Percentiles rank a stretch among this genome's conserved stretches.
Conservation (phyloP, 2,797 vertebrate species). For the Selene dorsalis region DNA sequence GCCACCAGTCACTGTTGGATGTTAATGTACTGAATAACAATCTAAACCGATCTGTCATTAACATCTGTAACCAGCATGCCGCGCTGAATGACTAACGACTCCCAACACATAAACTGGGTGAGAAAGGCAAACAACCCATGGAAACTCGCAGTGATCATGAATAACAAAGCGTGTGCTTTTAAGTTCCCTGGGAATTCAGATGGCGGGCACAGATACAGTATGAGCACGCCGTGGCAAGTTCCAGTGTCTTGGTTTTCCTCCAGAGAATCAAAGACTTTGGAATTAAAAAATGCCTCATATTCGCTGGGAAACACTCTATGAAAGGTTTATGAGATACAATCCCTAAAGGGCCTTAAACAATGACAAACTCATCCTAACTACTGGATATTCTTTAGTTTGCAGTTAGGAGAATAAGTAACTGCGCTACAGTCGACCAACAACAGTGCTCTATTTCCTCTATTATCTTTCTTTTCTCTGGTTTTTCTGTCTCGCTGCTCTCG, state of each 20-base stretch:
- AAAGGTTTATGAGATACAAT: constrained; percentile 67
- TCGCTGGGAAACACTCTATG: constrained; percentile 58
- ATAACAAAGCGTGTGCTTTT: constrained; percentile 60
- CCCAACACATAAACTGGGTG: constrained; percentile 52
- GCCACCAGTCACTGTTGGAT: constrained; percentile 56
- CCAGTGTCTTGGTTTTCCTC: constrained; percentile 53
- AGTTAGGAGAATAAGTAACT: constrained; percentile 39
- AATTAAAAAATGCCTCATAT: constrained; percentile 60
- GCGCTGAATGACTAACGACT: constrained; percentile 70
- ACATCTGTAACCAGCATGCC: constrained; percentile 65
- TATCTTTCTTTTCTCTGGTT: background rate
- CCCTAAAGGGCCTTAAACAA: constrained; percentile 67
- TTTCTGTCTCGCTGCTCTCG: constrained; percentile 25
- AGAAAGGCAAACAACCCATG: constrained; percentile 62
- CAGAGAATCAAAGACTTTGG: constrained; percentile 60
- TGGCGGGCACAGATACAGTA: constrained; percentile 38
- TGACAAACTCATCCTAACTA: constrained; percentile 59
- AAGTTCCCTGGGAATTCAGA: constrained; percentile 64
- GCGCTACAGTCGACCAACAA: constrained; percentile 32
- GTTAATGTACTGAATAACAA: constrained; percentile 75
- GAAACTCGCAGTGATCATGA: constrained; percentile 58
- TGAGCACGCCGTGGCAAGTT: constrained; percentile 43
- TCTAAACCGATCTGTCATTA: constrained; percentile 73
- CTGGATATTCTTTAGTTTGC: constrained; percentile 52
- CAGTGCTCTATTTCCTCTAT: constrained; percentile 5